Percentiles rank a stretch among this genome's conserved stretches.
phyloP scores from a whole-genome alignment of 1,140 invertebrate genomes.

The Armadillidium nasatum region DNA sequence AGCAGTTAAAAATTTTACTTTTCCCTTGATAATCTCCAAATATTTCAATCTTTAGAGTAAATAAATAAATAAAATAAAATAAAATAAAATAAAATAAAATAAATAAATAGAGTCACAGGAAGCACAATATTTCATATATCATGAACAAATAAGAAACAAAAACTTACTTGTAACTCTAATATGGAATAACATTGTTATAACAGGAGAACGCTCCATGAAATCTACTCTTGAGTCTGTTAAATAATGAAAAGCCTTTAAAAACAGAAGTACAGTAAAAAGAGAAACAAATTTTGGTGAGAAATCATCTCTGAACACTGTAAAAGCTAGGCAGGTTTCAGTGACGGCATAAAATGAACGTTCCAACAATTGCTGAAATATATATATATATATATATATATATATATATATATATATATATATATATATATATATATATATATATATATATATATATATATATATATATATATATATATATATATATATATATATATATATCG shows the following conservation, averaged over 20 bases:
- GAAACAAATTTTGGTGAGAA: constrained; percentile 98
- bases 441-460: constrained; percentile 26
- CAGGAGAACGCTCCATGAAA: constrained; percentile 75
- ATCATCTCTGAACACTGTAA: constrained; percentile 98
- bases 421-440: constrained; percentile 27
- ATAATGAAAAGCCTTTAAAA: constrained; percentile 99
- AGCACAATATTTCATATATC: too few relatives aligned
- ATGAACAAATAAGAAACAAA: neutral
- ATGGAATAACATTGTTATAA: constrained; percentile 94
- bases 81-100: too few relatives aligned
- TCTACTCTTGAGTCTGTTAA: constrained; percentile 97
- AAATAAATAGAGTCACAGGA: too few relatives aligned
- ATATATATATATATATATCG: constrained; percentile 27
- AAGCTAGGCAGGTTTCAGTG: constrained; percentile 96
- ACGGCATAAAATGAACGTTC: constrained; percentile 99
- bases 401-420: constrained; percentile 12
- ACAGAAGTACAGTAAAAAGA: constrained; percentile 91
- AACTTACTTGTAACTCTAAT: constrained; percentile 75
- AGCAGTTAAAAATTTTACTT: too few relatives aligned
- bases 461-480: constrained; percentile 9
- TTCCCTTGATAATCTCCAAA: too few relatives aligned
- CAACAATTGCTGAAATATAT: constrained; percentile 75
- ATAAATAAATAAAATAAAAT: too few relatives aligned
- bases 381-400: constrained; percentile 16
- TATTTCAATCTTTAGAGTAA: too few relatives aligned